These are phyloP conservation scores for Erythrocebus patas DNA, from an alignment of 2,113 vertebrate species.

Conservation along the genomic window DNA sequence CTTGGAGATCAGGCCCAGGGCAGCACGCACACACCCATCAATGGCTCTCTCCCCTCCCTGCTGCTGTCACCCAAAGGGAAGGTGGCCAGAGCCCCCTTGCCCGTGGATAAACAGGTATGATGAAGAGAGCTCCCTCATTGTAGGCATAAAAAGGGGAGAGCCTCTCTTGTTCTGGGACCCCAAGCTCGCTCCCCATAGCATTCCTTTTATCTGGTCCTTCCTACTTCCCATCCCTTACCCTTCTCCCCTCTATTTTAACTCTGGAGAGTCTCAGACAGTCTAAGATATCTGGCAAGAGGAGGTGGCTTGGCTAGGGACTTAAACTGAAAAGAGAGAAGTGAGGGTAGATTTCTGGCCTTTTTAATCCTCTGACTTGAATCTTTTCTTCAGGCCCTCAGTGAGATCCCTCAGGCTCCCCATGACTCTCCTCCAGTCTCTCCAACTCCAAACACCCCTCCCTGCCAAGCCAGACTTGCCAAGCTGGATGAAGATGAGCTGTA, in stretches of 20 bases:
- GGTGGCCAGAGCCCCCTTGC: conserved; percentile 28
- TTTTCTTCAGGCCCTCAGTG: conserved; percentile 61
- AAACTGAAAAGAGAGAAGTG: background rate
- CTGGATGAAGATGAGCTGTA: conserved; percentile 92
- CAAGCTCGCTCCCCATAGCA: no score
- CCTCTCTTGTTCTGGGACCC: background rate
- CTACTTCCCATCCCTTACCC: background rate
- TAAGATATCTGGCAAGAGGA: background rate
- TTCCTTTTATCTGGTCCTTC: background rate
- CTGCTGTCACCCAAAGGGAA: conserved; percentile 72
- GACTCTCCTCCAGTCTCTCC: conserved; percentile 46
- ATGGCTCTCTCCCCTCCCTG: conserved; percentile 90
- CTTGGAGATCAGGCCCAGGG: conserved; percentile 84
- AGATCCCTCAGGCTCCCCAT: background rate
- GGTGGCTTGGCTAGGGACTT: background rate
- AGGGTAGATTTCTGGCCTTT: background rate
- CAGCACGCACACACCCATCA: conserved; percentile 87
- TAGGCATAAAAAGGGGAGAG: background rate
- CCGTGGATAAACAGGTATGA: conserved; percentile 69
- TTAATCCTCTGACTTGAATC: conserved; percentile 26
- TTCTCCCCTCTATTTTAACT: background rate
- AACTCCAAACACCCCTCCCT: background rate
- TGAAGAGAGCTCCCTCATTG: background rate
- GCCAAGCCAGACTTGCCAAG: conserved; percentile 84
- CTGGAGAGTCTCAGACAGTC: background rate